These are phyloP conservation scores for Brenthis daphne DNA, from an alignment of 2,888 invertebrate genomes.

Conservation along the genomic window DNA sequence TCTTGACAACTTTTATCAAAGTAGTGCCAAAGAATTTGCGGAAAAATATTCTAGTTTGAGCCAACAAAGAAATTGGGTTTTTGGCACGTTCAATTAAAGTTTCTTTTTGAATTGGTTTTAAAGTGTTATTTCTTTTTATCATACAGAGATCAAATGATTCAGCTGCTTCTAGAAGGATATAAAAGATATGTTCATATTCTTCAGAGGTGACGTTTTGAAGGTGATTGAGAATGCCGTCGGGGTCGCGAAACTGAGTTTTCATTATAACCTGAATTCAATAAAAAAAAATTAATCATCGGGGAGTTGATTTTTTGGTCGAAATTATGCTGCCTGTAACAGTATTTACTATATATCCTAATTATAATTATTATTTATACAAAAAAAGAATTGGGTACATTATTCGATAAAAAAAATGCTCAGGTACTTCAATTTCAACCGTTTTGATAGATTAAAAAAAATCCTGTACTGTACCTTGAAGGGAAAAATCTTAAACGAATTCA, in stretches of 20 bases:
- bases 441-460: no score
- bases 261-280: conserved; percentile 84
- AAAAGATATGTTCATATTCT: conserved; percentile 81
- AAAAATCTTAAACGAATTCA: no score
- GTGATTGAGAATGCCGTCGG: conserved; percentile 91
- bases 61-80: conserved; percentile 85
- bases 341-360: no score
- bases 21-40: conserved; percentile 82
- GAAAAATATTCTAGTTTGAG: conserved; percentile 84
- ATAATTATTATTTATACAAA: no score
- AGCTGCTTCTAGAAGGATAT: conserved; percentile 87
- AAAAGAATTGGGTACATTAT: neutral
- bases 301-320: no score
- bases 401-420: neutral
- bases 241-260: conserved; percentile 92
- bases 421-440: no score
- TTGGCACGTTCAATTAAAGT: conserved; percentile 85
- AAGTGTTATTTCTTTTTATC: conserved; percentile 87
- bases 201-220: conserved; percentile 84
- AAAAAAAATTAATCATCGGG: neutral
- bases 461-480: no score
- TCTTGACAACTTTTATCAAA: conserved; percentile 79
- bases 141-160: conserved; percentile 90
- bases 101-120: conserved; percentile 85
- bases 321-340: no score